These are phyloP conservation scores for Lasioglossum marginatum DNA, from an alignment of 2,888 invertebrate species.

Conservation along the genomic window DNA sequence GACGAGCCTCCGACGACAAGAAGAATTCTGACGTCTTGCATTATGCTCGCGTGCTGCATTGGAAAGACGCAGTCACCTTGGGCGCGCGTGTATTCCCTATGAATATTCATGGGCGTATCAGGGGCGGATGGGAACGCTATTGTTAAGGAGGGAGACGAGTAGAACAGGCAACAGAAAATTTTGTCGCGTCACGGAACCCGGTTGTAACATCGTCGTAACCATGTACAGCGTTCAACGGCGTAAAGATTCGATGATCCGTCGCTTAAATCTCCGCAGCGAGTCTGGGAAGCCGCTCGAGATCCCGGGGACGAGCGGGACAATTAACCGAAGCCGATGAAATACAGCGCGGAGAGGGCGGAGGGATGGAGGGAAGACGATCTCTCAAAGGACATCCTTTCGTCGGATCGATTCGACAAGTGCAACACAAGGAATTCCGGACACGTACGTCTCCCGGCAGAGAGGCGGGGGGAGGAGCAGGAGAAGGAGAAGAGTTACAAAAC, in stretches of 20 bases:
- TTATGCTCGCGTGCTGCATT: conserved; percentile 54
- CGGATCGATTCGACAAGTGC: not conserved
- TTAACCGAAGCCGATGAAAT: conserved; percentile 30
- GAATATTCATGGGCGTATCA: conserved; percentile 43
- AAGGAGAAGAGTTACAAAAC: conserved; percentile 56
- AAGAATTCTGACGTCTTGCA: conserved; percentile 17
- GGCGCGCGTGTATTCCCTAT: not conserved
- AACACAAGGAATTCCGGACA: conserved; percentile 55
- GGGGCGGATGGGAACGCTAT: conserved; percentile 16
- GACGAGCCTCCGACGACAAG: not conserved
- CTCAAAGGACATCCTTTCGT: not conserved
- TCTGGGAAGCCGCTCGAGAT: not conserved
- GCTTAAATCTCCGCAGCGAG: not conserved
- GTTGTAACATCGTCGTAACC: not conserved
- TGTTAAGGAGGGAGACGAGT: not conserved
- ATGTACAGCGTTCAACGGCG: not conserved
- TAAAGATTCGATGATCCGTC: not conserved
- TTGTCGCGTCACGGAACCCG: not conserved
- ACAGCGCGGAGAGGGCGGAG: not conserved
- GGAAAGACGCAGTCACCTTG: conserved; percentile 36
- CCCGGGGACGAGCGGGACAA: not conserved
- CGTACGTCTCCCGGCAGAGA: conserved; percentile 49
- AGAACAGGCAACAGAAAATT: not conserved
- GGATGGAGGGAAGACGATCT: no score
- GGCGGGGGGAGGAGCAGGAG: not conserved